Conservation (phyloP, 2,888 invertebrate species). For the Ophioninae sp. region DNA sequence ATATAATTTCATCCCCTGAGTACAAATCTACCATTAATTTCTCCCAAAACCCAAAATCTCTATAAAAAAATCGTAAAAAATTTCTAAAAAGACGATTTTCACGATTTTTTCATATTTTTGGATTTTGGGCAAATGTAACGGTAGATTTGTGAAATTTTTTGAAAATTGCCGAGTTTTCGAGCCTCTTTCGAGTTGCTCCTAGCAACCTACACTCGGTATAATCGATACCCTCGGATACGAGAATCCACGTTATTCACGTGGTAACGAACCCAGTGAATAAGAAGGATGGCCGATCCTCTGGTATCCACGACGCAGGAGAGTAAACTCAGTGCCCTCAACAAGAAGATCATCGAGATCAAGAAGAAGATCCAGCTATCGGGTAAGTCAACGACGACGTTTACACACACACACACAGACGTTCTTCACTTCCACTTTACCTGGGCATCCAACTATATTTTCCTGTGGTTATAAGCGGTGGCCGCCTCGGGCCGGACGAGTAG, state of each 20-base stretch:
- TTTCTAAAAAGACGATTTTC: no score
- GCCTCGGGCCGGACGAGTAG: slow-evolving; percentile 34
- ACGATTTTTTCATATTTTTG: no score
- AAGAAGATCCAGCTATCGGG: slow-evolving; percentile 93
- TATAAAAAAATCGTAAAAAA: no score
- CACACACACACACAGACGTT: neutral
- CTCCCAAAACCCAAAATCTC: no score
- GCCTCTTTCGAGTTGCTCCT: neutral
- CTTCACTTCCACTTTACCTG: slow-evolving; percentile 34
- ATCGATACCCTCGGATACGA: slow-evolving; percentile 65
- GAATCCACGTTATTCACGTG: slow-evolving; percentile 7
- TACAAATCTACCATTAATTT: no score
- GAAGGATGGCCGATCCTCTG: slow-evolving; percentile 73
- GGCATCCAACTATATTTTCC: slow-evolving; percentile 3
- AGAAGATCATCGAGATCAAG: slow-evolving; percentile 91
- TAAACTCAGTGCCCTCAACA: slow-evolving; percentile 85
- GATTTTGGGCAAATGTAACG: no score
- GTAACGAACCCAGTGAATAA: slow-evolving; percentile 30
- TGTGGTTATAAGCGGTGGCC: slow-evolving; percentile 6
- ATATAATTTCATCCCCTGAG: no score
- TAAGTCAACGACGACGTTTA: slow-evolving; percentile 75
- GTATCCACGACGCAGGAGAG: slow-evolving; percentile 80
- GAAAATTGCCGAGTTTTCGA: neutral
- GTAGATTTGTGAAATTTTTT: no score
- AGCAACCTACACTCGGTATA: slow-evolving; percentile 63